phyloP scores from a whole-genome alignment of 2,888 invertebrate species.

The Hymenopus coronatus region DNA sequence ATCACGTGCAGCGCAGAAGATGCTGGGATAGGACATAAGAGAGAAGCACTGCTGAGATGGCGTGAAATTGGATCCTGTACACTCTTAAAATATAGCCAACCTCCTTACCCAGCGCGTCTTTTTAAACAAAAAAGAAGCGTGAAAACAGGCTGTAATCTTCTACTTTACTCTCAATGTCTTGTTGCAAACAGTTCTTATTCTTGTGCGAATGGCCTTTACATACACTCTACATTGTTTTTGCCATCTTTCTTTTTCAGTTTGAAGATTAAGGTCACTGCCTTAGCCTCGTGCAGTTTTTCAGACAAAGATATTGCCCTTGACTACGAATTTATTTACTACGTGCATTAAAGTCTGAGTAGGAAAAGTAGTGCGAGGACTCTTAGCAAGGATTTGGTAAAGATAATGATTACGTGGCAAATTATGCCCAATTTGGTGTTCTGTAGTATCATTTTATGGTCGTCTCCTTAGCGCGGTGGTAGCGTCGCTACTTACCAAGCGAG shows the following conservation, averaged over 20 bases:
- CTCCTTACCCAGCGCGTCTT: not conserved
- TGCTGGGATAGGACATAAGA: not conserved
- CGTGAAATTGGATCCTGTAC: not conserved
- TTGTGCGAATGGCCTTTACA: not conserved
- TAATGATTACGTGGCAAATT: too few species aligned
- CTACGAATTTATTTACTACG: not conserved
- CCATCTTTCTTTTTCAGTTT: not conserved
- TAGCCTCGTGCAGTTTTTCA: not conserved
- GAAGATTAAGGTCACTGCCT: not conserved
- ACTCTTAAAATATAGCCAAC: not conserved
- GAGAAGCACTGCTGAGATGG: not conserved
- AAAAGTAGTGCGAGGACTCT: too few species aligned
- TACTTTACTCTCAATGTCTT: not conserved
- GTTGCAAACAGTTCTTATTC: not conserved
- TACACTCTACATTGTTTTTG: not conserved
- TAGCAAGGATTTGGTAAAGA: too few species aligned
- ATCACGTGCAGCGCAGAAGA: not conserved
- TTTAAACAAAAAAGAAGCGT: not conserved
- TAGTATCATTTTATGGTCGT: too few species aligned
- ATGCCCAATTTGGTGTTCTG: too few species aligned
- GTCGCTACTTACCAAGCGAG: too few species aligned
- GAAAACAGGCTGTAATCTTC: not conserved
- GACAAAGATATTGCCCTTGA: not conserved
- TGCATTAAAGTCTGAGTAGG: too few species aligned
- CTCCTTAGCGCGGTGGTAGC: too few species aligned